phyloP scores from a whole-genome alignment of 2,888 invertebrate genomes.

The Trachelus iudaicus region DNA sequence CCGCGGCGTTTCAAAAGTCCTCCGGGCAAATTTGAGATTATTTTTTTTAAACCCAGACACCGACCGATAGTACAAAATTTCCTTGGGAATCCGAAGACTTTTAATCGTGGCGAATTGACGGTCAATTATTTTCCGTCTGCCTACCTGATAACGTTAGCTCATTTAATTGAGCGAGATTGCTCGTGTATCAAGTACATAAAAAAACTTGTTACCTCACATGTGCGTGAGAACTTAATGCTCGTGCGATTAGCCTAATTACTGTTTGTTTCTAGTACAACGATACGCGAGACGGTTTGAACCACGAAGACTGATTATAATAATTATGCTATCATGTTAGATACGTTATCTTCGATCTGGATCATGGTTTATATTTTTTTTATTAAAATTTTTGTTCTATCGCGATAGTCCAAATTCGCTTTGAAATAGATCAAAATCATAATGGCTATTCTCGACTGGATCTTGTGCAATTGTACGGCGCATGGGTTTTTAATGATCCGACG shows the following conservation, averaged over 20 bases:
- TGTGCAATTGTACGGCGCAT: background rate
- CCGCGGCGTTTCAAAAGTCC: background rate
- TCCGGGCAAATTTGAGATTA: background rate
- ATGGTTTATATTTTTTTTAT: background rate
- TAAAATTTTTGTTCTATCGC: background rate
- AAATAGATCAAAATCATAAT: background rate
- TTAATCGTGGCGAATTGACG: background rate
- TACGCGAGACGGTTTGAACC: conserved; percentile 6
- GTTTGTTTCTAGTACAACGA: conserved; percentile 16
- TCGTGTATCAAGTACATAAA: background rate
- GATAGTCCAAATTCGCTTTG: background rate
- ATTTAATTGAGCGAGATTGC: background rate
- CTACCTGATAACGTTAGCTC: background rate
- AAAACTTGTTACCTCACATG: background rate
- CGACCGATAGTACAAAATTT: background rate
- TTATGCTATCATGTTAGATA: background rate
- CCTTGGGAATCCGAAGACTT: background rate
- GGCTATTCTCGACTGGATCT: background rate
- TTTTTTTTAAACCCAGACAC: background rate
- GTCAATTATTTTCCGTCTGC: background rate
- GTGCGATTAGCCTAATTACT: conserved; percentile 8
- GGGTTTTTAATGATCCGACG: background rate
- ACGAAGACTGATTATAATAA: conserved; percentile 8
- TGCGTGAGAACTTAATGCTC: background rate
- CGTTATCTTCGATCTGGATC: background rate